These are phyloP conservation scores for Pachyseris speciosa DNA, from an alignment of 64 coral and sea anemone species.

Conservation along the genomic window DNA sequence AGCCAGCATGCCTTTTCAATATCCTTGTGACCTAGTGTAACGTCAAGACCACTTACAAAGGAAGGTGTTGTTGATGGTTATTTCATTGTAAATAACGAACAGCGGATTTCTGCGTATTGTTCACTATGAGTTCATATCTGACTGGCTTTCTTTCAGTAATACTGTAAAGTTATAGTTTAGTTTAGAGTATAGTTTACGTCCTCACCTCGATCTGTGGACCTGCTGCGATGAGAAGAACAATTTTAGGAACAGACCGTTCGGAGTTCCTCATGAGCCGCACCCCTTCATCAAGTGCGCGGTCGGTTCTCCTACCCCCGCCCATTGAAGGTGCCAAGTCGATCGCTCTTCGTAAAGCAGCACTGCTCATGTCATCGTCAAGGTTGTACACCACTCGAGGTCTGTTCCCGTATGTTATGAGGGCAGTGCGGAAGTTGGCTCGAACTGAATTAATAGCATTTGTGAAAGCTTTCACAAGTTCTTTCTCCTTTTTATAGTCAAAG, in stretches of 20 bases:
- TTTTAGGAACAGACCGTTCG: neutral
- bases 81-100: no score
- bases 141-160: no score
- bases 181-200: neutral
- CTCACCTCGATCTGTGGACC: constrained; percentile 32
- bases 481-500: constrained; percentile 25
- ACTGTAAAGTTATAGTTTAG: no score
- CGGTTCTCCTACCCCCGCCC: constrained; percentile 35
- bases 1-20: no score
- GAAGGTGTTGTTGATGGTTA: no score
- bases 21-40: no score
- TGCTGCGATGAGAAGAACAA: constrained; percentile 42
- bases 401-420: constrained; percentile 52
- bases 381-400: constrained; percentile 3
- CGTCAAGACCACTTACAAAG: no score
- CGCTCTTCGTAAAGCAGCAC: neutral
- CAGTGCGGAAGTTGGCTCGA: neutral
- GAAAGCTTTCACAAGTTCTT: constrained; percentile 39
- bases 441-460: neutral
- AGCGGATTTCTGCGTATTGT: no score
- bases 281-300: constrained; percentile 28
- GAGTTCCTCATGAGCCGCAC: constrained; percentile 3
- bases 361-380: constrained; percentile 1
- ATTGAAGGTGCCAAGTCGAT: constrained; percentile 22
- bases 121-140: no score